Evolutionary conservation across 2,888 invertebrate genomes (phyloP), one percentile per base, ranked within the genome.

Genomic region (Microctonus hyperodae): DNA sequence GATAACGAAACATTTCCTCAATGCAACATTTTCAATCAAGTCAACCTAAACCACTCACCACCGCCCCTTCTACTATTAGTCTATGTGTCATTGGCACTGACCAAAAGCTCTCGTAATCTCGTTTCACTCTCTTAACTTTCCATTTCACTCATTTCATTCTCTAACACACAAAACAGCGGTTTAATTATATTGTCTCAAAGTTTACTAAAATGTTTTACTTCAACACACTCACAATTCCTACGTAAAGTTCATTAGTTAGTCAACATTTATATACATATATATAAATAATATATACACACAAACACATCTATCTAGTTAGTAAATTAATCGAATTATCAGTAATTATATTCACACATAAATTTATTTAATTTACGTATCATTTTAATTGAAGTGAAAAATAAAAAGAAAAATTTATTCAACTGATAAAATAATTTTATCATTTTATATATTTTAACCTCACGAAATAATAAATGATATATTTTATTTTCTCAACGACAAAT

Each of bases 1-100:
- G 11, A 37, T 16, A 44, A 22, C n/a, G 28, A 13, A 13, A 22
- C 37, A 53, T 59, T 59, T 59, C 3, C 60, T 28, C 22, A 16
- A 16, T 64, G 22, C n/a, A 22, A 48, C 57, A 51, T 35, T 51
- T 59, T 59, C 59, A 53, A 65, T 65, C 65, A 65, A 65, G 25
- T 44, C 16, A 7, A 25, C n/a, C 33, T n/a, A n/a, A n/a, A n/a
- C n/a, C n/a, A n/a, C n/a, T n/a, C n/a, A 50, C 11, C 25, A 59
- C 28, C 28, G 20, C 60, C 33, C 5, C 31, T 31, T 1, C n/a
- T 40, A 2, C 16, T 10, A 10, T n/a, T 3, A 16, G 16, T 6
- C 44, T 16, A 7, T 16, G 16, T 44, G 44, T 44, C 44, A 44
- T 16, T 16, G 9, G 1, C 44, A 44, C 44, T 44, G 44, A 44